Evolutionary conservation across 1,140 invertebrate genomes (phyloP).

Genomic region (Steinernema feltiae): DNA sequence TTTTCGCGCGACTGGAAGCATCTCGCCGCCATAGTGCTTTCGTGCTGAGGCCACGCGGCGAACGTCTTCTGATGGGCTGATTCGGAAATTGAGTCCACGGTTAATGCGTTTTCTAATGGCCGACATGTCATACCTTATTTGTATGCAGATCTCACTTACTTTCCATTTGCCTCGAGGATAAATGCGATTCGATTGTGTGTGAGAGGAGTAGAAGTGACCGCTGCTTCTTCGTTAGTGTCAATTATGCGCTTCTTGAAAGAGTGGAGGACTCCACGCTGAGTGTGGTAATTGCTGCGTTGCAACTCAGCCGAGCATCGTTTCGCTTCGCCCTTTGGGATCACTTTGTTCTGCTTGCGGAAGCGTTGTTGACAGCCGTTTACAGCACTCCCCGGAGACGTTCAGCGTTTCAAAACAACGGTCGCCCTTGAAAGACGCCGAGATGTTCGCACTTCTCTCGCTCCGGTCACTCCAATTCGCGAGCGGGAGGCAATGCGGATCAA

Average conservation of each 20-base stretch:
- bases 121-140: slow-evolving; percentile 7
- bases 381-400: not conserved
- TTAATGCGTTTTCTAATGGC: slow-evolving; percentile 1
- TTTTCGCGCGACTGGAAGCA: not conserved
- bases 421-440: not conserved
- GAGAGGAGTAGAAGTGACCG: not conserved
- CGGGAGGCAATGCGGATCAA: not conserved
- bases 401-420: not conserved
- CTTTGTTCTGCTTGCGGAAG: not conserved
- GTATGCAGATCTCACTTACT: slow-evolving; percentile 9
- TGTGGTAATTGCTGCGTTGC: slow-evolving; percentile 3
- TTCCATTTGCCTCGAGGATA: not conserved
- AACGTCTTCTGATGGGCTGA: not conserved
- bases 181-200: not conserved
- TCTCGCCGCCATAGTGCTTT: not conserved
- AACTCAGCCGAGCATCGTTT: not conserved
- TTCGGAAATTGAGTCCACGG: not conserved
- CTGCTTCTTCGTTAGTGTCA: slow-evolving; percentile 4
- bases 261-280: not conserved
- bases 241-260: slow-evolving; percentile 11
- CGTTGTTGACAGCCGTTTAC: slow-evolving; percentile 4
- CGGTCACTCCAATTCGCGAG: not conserved
- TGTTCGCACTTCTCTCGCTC: not conserved
- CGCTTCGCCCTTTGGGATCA: not conserved
- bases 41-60: not conserved